Conservation (phyloP, 2,888 invertebrate species). For the Ormia ochracea region DNA sequence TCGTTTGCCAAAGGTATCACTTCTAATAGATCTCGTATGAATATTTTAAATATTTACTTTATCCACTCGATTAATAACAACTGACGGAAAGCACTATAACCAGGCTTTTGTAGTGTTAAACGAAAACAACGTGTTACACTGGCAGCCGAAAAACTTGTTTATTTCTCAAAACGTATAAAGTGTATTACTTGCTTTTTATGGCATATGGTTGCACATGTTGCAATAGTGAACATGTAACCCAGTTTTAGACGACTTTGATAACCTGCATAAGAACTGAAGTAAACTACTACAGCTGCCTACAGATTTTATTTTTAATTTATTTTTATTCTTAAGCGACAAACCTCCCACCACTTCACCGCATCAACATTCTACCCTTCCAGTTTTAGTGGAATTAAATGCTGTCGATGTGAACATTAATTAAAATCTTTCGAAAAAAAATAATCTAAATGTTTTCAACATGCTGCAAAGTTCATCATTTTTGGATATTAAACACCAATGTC, state of each 20-base stretch:
- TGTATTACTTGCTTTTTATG: slow-evolving; percentile 50
- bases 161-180: slow-evolving; percentile 23
- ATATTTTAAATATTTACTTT: too few relatives aligned
- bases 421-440: not conserved
- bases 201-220: slow-evolving; percentile 47
- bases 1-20: too few relatives aligned
- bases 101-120: slow-evolving; percentile 46
- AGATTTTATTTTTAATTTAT: slow-evolving; percentile 42
- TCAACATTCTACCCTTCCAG: not conserved
- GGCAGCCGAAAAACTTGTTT: slow-evolving; percentile 42
- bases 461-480: slow-evolving; percentile 42
- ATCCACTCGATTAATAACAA: not conserved
- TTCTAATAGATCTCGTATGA: too few relatives aligned
- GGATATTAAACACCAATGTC: slow-evolving; percentile 11
- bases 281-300: not conserved
- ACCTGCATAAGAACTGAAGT: slow-evolving; percentile 17
- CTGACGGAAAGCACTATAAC: not conserved
- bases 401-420: not conserved
- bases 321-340: slow-evolving; percentile 1
- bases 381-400: not conserved
- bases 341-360: not conserved
- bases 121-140: not conserved
- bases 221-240: slow-evolving; percentile 49
- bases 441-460: slow-evolving; percentile 52
- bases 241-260: slow-evolving; percentile 43